These are phyloP conservation scores for Campoplex capitator DNA, from an alignment of 2,888 invertebrate genomes.

Conservation along the genomic window DNA sequence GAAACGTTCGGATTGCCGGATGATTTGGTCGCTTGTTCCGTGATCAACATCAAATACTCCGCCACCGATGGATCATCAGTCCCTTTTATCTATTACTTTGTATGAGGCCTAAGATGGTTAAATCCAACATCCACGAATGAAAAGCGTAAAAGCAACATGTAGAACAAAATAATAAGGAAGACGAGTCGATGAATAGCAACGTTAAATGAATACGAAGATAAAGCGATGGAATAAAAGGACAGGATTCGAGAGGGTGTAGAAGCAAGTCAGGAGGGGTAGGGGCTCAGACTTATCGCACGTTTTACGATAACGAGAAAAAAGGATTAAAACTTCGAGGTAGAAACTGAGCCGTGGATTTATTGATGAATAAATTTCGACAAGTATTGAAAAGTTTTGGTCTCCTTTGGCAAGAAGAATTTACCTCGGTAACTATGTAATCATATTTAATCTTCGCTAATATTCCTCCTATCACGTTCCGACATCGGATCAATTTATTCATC, in stretches of 20 bases:
- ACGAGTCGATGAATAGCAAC: background rate
- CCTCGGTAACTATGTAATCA: background rate
- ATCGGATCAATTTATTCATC: background rate
- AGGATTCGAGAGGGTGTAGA: background rate
- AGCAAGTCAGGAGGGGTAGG: background rate
- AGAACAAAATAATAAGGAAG: background rate
- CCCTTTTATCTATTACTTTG: background rate
- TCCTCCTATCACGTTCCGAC: background rate
- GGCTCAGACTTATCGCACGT: slow-evolving; percentile 6
- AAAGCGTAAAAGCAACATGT: background rate
- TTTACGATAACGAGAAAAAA: slow-evolving; percentile 19
- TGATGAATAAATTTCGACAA: slow-evolving; percentile 20
- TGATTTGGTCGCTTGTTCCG: background rate
- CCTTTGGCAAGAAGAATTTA: background rate
- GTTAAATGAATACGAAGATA: slow-evolving; percentile 1
- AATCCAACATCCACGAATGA: background rate
- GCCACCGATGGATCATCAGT: background rate
- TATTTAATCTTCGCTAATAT: slow-evolving; percentile 4
- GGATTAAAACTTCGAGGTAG: slow-evolving; percentile 3
- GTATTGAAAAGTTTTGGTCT: slow-evolving; percentile 4
- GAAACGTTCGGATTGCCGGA: background rate
- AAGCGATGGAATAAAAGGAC: slow-evolving; percentile 1
- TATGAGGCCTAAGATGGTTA: background rate
- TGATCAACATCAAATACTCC: background rate
- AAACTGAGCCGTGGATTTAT: slow-evolving; percentile 8